Evolutionary conservation across 2,888 invertebrate species (phyloP), one percentile per base, ranked within the genome.

Genomic region (Dynastes hyllus): DNA sequence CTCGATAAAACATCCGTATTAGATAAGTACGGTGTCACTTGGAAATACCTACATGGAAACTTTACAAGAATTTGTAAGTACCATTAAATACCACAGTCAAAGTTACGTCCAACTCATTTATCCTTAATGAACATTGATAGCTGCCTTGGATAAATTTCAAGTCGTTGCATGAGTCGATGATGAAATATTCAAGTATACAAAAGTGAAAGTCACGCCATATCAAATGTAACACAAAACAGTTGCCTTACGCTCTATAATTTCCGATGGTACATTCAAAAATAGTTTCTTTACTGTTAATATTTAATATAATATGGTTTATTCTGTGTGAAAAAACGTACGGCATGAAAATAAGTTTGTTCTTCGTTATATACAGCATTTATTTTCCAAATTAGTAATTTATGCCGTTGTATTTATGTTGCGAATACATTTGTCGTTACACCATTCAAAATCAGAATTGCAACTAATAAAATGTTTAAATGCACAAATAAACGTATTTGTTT

Each of bases 181-280:
- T 75, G 50, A 75, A 75, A 75, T 75, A 75, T 75, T 75, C 73
- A 75, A 69, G 29, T 75, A 27, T 29, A 75, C 27, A 50, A 75
- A 75, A 75, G 61, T 75, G 61, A 75, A 75, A 75, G 73, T 75
- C 45, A 61, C 45, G 73, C 40, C 37, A 61, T 75, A 63, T 69
- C 45, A 75, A 75, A 61, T 45, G 61, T 75, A 75, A 75, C 40
- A 61, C 58, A 58, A 32, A 16, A 58, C 45, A 22, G 61, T 61
- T 58, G 27, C n/a, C 13, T 29, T 45, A 61, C 11, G 27, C 22
- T 37, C 40, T 61, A 45, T 61, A 75, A 75, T 75, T 61, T 61
- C 22, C 27, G 13, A 63, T 75, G 61, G 27, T 75, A 61, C 11
- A 50, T 45, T 75, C n/a, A 45, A 61, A 75, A 75, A 61, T 75